Base-by-base conservation (phyloP, 2,797 vertebrate genomes). In the Cuniculus paca region DNA sequence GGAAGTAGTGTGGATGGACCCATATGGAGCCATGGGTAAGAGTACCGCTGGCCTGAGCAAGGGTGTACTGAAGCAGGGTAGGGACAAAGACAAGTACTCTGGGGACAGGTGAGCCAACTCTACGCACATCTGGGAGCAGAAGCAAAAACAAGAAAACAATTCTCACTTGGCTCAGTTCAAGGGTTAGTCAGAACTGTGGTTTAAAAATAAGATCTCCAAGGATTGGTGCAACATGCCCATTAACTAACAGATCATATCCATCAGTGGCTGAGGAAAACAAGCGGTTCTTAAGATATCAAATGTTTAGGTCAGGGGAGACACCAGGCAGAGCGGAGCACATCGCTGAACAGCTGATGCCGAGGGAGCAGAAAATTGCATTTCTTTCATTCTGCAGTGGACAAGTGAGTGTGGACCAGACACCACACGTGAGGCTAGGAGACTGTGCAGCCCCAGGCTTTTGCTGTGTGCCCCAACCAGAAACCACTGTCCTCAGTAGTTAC, bases 151-250 rank as follows among this genome's bases (percentile, higher is more conserved):
- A 83, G 52, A 34, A 39, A 79, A 81, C 7, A 34, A 7, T 61
- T 91, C 39, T 42, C 24, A 0, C 20, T 39, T 42, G 60, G 54
- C 36, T 74, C 9, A 39, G 77, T 60, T 39, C 45, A 78, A 34
- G 78, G 54, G 74, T 95, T 56, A 74, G 56, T 14, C 83, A 52
- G 68, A 82, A 83, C 58, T 22, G 48, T 78, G 82, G 50, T 24
- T 82, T 58, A 93, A 72, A 88, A 78, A 80, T 60, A 91, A 86
- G 56, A 86, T 72, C 82, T 45, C 60, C 79, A 94, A 92, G 50
- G 91, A 94, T 0, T 75, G 60, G 42, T 70, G 31, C 39, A 52
- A 45, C n/a, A 34, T 78, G 72, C 28, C 70, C 58, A 74, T 63
- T 58, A 91, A 72, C 42, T 58, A 54, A 48, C 6, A 86, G 79